Evolutionary conservation across 64 coral and sea anemone species (phyloP).

Genomic region (Montipora sp.): DNA sequence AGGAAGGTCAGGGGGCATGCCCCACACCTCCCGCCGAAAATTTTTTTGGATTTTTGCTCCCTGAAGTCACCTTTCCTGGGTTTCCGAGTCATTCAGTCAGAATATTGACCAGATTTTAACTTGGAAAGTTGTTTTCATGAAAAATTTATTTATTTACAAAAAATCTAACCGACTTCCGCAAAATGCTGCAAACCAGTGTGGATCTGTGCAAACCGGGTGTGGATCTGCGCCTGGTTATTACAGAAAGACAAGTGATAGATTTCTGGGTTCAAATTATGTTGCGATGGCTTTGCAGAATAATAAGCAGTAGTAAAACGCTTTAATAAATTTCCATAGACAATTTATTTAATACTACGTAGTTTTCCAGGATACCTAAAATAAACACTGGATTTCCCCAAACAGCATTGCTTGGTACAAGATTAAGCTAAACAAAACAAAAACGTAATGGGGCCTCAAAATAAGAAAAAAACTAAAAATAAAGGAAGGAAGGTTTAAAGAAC

Average conservation of each 20-base stretch:
- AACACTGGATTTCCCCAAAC: no score
- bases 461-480: conserved; percentile 10
- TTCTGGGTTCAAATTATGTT: conserved; percentile 12
- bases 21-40: no score
- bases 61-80: background rate
- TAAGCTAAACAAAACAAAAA: conserved; percentile 5
- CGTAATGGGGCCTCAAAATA: background rate
- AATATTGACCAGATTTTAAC: no score
- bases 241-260: conserved; percentile 1
- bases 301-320: background rate
- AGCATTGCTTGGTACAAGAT: background rate
- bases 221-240: background rate
- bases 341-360: no score
- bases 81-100: no score
- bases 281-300: background rate
- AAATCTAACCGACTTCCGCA: background rate
- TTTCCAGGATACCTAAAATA: no score
- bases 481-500: background rate
- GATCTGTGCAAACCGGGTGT: background rate
- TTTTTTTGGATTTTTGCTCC: no score
- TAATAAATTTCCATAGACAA: background rate
- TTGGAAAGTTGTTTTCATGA: background rate
- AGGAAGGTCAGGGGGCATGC: no score
- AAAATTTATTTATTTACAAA: background rate
- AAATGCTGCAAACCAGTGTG: background rate